Evolutionary conservation across 2,113 vertebrate genomes (phyloP).

Genomic region (Tragelaphus imberbis): DNA sequence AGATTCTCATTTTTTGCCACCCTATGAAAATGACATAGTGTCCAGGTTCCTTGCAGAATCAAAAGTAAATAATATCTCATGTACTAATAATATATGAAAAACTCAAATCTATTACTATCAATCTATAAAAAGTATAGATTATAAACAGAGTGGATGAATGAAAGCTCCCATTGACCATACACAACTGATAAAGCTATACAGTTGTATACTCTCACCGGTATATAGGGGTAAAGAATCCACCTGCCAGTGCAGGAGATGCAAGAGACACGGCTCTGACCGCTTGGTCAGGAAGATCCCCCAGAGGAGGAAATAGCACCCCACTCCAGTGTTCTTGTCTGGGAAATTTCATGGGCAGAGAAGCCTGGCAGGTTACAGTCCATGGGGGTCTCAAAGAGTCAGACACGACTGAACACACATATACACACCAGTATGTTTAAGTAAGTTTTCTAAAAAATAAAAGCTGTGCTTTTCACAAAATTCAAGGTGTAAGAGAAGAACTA

Average conservation of each 20-base stretch:
- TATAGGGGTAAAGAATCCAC: not conserved
- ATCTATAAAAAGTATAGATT: not conserved
- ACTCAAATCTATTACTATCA: not conserved
- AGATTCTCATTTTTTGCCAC: not conserved
- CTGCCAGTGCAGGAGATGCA: not conserved
- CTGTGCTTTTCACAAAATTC: not conserved
- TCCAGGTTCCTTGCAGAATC: not conserved
- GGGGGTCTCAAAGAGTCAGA: not conserved
- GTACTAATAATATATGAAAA: not conserved
- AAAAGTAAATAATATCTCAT: not conserved
- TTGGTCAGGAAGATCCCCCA: not conserved
- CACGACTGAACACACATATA: not conserved
- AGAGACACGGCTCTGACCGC: not conserved
- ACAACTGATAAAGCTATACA: not conserved
- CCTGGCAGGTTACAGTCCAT: not conserved
- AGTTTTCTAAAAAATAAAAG: not conserved
- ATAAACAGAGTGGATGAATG: not conserved
- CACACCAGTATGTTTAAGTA: not conserved
- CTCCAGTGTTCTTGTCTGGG: not conserved
- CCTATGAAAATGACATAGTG: not conserved
- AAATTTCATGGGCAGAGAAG: not conserved
- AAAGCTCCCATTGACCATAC: not conserved
- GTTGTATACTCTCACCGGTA: not conserved
- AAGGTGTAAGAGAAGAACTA: not conserved
- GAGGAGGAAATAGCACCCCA: not conserved